phyloP scores from a whole-genome alignment of 2,113 vertebrate species.

The Amblyornis subalaris region DNA sequence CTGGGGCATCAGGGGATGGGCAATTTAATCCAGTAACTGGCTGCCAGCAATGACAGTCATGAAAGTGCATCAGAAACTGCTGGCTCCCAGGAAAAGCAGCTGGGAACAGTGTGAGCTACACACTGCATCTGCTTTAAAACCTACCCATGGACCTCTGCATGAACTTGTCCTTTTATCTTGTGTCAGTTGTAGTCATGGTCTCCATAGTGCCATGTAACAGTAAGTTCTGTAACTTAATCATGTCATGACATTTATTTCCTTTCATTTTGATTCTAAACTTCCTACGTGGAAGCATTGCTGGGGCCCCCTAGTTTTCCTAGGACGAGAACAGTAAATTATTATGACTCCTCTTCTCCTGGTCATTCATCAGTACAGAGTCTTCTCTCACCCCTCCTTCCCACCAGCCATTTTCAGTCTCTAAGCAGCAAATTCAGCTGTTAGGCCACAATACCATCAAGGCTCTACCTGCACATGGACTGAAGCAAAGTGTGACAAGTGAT shows the following conservation, averaged over 20 bases:
- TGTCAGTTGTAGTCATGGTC: background rate
- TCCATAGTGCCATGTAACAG: background rate
- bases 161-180: background rate
- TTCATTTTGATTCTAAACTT: background rate
- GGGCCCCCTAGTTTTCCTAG: background rate
- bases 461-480: background rate
- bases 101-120: background rate
- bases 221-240: background rate
- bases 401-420: background rate
- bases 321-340: background rate
- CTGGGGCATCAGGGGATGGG: background rate
- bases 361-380: background rate
- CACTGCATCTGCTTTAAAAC: background rate
- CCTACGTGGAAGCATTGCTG: background rate
- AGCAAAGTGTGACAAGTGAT: background rate
- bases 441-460: background rate
- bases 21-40: background rate
- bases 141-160: background rate
- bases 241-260: fast-evolving
- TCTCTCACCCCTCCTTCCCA: background rate
- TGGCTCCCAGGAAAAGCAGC: background rate
- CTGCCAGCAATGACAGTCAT: background rate
- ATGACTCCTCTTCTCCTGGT: background rate
- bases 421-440: fast-evolving
- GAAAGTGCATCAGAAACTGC: background rate